Percentiles rank a stretch among this genome's conserved stretches.
Evolutionary conservation across 2,888 invertebrate species (phyloP).

Genomic region (Odontocerum albicorne): DNA sequence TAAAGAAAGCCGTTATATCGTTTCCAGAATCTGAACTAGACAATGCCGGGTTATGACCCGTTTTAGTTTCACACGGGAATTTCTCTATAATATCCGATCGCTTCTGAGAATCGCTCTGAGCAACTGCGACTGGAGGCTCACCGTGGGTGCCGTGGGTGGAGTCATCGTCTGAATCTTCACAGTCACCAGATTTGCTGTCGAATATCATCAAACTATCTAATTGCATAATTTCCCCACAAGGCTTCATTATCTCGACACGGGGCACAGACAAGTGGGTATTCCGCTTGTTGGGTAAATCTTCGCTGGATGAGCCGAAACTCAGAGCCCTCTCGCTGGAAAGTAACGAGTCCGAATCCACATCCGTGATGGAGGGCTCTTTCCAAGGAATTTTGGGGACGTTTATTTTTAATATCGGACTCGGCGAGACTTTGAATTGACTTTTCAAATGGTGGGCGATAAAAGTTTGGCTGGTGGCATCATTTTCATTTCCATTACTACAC

Average conservation of each 20-base stretch:
- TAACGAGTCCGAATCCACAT: slow-evolving; percentile 64
- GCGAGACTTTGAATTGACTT: slow-evolving; percentile 46
- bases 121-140: not conserved
- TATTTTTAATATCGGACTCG: slow-evolving; percentile 67
- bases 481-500: no score
- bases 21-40: slow-evolving; percentile 70
- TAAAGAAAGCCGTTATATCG: slow-evolving; percentile 71
- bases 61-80: slow-evolving; percentile 3
- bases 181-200: slow-evolving; percentile 48
- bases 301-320: slow-evolving; percentile 44
- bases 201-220: slow-evolving; percentile 62
- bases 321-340: slow-evolving; percentile 47
- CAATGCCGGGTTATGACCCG: slow-evolving; percentile 43
- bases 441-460: no score
- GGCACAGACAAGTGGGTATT: slow-evolving; percentile 60
- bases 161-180: slow-evolving; percentile 44
- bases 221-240: slow-evolving; percentile 66
- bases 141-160: no score
- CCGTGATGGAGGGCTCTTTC: slow-evolving; percentile 49
- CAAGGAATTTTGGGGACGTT: slow-evolving; percentile 64
- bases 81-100: slow-evolving; percentile 36
- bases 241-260: slow-evolving; percentile 72
- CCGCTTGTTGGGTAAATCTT: slow-evolving; percentile 45
- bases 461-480: no score
- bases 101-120: slow-evolving; percentile 37